Base-by-base conservation (phyloP, 2,888 invertebrate genomes). In the Stegana nigrithorax region DNA sequence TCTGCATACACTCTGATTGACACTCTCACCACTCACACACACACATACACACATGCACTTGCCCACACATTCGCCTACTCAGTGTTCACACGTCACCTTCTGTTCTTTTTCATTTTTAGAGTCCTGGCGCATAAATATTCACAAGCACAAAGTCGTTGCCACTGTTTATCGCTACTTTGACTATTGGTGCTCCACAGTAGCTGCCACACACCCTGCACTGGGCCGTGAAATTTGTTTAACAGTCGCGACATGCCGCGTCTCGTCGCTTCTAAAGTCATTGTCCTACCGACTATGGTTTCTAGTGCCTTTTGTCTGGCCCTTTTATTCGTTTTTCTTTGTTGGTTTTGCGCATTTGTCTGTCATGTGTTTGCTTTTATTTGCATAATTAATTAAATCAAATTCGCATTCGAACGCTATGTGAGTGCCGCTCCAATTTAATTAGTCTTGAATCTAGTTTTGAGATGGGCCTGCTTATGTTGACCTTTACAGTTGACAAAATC, bases 51-150 rank as follows among this genome's bases (percentile, higher is more conserved):
- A 17, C 27, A 27, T 51, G n/a, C 51, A 27, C n/a, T 27, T 27
- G 27, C 27, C 14, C 4, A 14, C 27, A 27, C 26, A 14, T 27
- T 51, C 51, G 27, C n/a, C n/a, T n/a, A 39, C 17, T 8, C 2
- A 5, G n/a, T 51, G 51, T 51, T 51, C 12, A 51, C 51, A 51
- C 51, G 27, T 51, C 51, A 51, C 26, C 27, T 51, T 51, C 21
- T 7, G 51, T 51, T 51, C 51, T 27, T 51, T 51, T 1, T 51
- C 51, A 51, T 27, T 27, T 51, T 27, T 26, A 27, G 26, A 26
- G 14, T 21, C 26, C 51, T n/a, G n/a, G n/a, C 42, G 19, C 42
- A 42, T 19, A 42, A 42, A 19, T 19, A 42, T 19, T 19, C 12
- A 3, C 42, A 42, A n/a, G n/a, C n/a, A n/a, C n/a, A n/a, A n/a